Base-by-base conservation (phyloP, 2,113 vertebrate species). In the Loxodonta africana region DNA sequence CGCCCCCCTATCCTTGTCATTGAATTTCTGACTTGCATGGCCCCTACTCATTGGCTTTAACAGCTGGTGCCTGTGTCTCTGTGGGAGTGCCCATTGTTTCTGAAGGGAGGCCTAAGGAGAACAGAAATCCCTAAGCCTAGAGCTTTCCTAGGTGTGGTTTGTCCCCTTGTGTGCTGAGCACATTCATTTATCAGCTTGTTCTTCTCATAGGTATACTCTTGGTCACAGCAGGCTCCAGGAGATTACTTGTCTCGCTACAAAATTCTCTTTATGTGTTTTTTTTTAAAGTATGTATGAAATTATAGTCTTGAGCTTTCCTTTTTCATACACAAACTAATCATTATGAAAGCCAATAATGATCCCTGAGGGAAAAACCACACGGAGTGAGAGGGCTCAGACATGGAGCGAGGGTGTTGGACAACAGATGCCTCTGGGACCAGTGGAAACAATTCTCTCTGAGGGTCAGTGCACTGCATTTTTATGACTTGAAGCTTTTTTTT, bases 281-380 rank as follows among this genome's bases (percentile, higher is more conserved):
- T 97, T 96, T 95, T 84, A 83, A 94, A 87, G 71, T 67, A 44
- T 60, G 63, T 95, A 91, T 98, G 63, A 98, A 98, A 98, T 96
- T 97, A 94, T 46, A 91, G 83, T 65, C 93, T 87, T 96, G 77
- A 90, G 80, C 91, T 98, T 98, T 98, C 96, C 88, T 88, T 98
- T 98, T 98, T 97, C 83, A 62, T 95, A 97, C 80, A 83, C 95
- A 97, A 95, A 94, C 95, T 95, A 89, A 97, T 96, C 95, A 96
- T 97, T 98, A 97, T 96, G 69, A 90, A 96, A 94, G 94, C 94
- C 44, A 63, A 74, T 96, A 98, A 98, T 96, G 86, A 96, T 37
- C 90, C 83, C 90, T 57, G 63, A 96, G 89, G 95, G 97, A 97
- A 98, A 98, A 98, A 96, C 94, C 81, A 15, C 63, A n/a, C 2